These are phyloP conservation scores for Ernsta delagoae DNA, from an alignment of 2,888 invertebrate genomes.

Conservation along the genomic window DNA sequence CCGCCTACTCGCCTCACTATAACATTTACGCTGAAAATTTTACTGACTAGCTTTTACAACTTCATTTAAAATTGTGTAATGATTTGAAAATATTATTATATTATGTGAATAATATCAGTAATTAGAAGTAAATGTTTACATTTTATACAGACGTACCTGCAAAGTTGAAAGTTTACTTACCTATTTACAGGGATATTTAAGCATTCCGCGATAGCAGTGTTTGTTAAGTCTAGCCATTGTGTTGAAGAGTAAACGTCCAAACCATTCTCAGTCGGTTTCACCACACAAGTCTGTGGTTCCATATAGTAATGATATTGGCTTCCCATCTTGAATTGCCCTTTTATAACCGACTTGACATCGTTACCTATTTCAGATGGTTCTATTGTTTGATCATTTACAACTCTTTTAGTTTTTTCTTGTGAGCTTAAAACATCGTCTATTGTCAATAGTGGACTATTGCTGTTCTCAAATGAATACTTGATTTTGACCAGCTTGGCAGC, in stretches of 20 bases:
- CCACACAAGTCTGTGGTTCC: slow-evolving; percentile 89
- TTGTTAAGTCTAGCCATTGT: slow-evolving; percentile 87
- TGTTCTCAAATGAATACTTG: slow-evolving; percentile 65
- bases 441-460: slow-evolving; percentile 59
- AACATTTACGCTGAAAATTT: slow-evolving; percentile 41
- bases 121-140: no score
- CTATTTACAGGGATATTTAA: slow-evolving; percentile 52
- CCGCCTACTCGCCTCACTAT: slow-evolving; percentile 89
- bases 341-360: slow-evolving; percentile 70
- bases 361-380: slow-evolving; percentile 65
- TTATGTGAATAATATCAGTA: no score
- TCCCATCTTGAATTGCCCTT: slow-evolving; percentile 84
- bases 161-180: no score
- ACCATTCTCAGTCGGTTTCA: slow-evolving; percentile 88
- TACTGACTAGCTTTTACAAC: no score
- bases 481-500: slow-evolving; percentile 84
- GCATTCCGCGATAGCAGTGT: slow-evolving; percentile 82
- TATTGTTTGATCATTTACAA: slow-evolving; percentile 54
- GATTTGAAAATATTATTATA: no score
- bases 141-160: no score
- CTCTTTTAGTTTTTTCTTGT: slow-evolving; percentile 58
- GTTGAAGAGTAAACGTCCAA: slow-evolving; percentile 87
- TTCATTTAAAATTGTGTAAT: no score
- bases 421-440: slow-evolving; percentile 69
- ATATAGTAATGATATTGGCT: slow-evolving; percentile 90